Percentiles rank a stretch among this genome's conserved stretches.
Conservation (phyloP, 2,113 vertebrate genomes). For the Prochilodus magdalenae region DNA sequence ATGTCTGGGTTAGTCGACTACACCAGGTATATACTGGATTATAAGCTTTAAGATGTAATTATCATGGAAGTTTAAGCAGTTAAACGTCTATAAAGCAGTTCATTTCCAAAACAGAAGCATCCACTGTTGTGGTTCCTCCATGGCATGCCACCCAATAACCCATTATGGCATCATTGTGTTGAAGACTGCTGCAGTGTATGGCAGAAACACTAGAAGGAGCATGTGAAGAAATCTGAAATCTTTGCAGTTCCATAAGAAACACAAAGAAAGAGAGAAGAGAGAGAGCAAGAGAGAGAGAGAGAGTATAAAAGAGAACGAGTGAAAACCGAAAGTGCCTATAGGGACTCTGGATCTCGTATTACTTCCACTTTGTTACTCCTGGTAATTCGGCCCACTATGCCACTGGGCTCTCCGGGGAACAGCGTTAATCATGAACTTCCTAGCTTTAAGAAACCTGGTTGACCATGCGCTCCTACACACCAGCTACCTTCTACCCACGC, state of each 20-base stretch:
- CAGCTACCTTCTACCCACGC: background rate
- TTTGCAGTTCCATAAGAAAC: background rate
- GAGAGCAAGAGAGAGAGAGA: background rate
- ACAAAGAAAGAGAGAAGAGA: too few relatives aligned
- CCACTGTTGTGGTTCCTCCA: background rate
- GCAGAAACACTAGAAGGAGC: too few relatives aligned
- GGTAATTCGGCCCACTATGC: background rate
- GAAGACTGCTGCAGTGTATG: background rate
- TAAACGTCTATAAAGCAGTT: too few relatives aligned
- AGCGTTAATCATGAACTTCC: slow-evolving; percentile 37
- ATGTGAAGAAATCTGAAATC: background rate
- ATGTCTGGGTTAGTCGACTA: too few relatives aligned
- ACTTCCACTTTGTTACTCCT: background rate
- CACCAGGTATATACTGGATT: too few relatives aligned
- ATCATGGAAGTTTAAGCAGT: too few relatives aligned
- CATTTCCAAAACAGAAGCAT: background rate
- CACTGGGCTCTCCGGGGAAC: background rate
- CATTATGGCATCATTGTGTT: too few relatives aligned
- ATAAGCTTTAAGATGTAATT: too few relatives aligned
- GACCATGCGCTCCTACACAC: slow-evolving; percentile 2
- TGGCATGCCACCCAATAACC: too few relatives aligned
- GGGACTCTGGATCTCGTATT: background rate
- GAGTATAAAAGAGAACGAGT: background rate
- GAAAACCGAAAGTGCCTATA: background rate
- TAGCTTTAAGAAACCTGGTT: background rate